Evolutionary conservation across 2,888 invertebrate genomes (phyloP).

Genomic region (Cephonodes hylas): DNA sequence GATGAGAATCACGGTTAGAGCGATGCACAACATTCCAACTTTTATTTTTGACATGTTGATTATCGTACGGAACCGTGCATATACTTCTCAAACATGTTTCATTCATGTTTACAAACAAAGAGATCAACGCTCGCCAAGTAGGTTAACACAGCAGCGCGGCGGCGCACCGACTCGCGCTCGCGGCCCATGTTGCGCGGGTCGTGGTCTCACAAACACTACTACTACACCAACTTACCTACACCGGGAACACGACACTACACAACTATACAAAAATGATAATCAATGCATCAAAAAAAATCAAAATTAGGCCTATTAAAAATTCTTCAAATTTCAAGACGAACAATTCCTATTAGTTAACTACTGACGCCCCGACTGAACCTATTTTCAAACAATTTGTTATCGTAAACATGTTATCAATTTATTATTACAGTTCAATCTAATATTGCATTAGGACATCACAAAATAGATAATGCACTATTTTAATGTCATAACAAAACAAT

Average conservation of each 20-base stretch:
- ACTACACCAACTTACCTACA: constrained; percentile 25
- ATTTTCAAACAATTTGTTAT: background rate
- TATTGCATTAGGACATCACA: background rate
- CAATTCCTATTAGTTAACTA: background rate
- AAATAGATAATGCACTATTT: background rate
- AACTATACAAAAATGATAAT: background rate
- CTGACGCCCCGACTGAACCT: background rate
- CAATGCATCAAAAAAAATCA: background rate
- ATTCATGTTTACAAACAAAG: constrained; percentile 80
- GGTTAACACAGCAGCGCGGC: constrained; percentile 67
- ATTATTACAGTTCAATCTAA: background rate
- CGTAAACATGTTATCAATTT: background rate
- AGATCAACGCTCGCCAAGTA: constrained; percentile 80
- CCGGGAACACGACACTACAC: background rate
- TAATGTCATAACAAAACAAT: constrained; percentile 4
- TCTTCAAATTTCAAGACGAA: background rate
- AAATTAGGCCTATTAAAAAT: background rate
- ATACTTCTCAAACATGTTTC: constrained; percentile 20
- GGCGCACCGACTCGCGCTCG: constrained; percentile 41
- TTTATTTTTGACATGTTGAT: constrained; percentile 2
- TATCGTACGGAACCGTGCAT: constrained; percentile 30
- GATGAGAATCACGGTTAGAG: background rate
- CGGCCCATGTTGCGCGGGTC: constrained; percentile 72
- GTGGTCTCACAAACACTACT: constrained; percentile 50
- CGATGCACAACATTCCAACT: background rate